A percentile compares a stretch with the other conserved stretches of the same genome.
Evolutionary conservation across 2,888 invertebrate species (phyloP).

Genomic region (Cosmia pyralina): DNA sequence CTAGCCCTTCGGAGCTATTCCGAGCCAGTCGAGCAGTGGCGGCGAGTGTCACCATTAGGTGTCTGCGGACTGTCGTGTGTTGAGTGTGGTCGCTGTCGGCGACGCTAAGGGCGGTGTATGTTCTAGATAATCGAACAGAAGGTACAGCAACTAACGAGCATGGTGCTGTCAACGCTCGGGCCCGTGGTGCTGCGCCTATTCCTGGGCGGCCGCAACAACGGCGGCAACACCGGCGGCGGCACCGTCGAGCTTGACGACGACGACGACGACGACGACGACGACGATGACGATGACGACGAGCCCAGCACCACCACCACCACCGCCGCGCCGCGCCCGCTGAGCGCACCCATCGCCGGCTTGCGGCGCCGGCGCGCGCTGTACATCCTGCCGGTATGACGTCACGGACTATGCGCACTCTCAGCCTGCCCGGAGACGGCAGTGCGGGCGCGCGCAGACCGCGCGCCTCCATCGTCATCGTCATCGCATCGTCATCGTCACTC

Average conservation of each 20-base stretch:
- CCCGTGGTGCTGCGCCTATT: conserved; percentile 92
- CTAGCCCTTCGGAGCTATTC: conserved; percentile 27
- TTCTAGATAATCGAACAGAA: conserved; percentile 94
- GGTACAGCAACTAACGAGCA: conserved; percentile 93
- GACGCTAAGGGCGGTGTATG: conserved; percentile 82
- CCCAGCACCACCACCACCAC: conserved; percentile 64
- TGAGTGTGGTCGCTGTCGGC: conserved; percentile 51
- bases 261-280: conserved; percentile 89
- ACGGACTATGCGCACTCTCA: conserved; percentile 81
- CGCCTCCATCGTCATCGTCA: conserved; percentile 78
- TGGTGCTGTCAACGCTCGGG: conserved; percentile 94
- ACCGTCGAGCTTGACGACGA: conserved; percentile 89
- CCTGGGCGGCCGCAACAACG: conserved; percentile 87
- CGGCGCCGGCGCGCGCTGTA: conserved; percentile 80
- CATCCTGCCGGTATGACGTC: conserved; percentile 86
- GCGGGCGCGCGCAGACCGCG: conserved; percentile 76
- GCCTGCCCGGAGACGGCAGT: conserved; percentile 88
- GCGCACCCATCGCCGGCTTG: conserved; percentile 63
- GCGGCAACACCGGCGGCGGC: conserved; percentile 80
- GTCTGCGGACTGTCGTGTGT: conserved; percentile 28
- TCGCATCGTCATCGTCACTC: conserved; percentile 69
- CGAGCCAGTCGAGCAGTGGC: conserved; percentile 15
- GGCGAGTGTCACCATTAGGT: neutral
- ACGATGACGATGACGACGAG: conserved; percentile 91
- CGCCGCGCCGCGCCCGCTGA: conserved; percentile 35